These are phyloP conservation scores for Chloromyia formosa DNA, from an alignment of 2,888 invertebrate species.

Conservation along the genomic window DNA sequence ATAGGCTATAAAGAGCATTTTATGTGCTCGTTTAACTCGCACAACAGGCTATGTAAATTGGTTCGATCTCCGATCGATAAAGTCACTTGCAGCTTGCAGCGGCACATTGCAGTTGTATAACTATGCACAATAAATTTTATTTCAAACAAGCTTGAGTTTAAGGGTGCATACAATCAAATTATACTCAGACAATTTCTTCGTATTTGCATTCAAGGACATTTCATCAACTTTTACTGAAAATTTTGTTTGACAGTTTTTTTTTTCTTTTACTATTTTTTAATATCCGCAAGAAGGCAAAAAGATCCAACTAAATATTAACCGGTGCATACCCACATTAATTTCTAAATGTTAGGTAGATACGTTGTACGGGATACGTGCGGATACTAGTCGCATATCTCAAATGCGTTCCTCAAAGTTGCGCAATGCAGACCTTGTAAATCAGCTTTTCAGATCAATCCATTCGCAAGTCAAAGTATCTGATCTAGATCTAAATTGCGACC, in stretches of 20 bases:
- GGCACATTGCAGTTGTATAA: not conserved
- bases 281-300: too few species aligned
- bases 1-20: constrained; percentile 38
- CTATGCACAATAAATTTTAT: not conserved
- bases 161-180: not conserved
- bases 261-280: too few species aligned
- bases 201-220: too few species aligned
- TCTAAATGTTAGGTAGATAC: too few species aligned
- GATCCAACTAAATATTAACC: too few species aligned
- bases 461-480: constrained; percentile 18
- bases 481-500: constrained; percentile 30
- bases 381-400: too few species aligned
- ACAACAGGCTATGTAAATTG: constrained; percentile 38
- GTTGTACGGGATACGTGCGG: too few species aligned
- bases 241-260: too few species aligned
- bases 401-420: constrained; percentile 6
- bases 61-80: constrained; percentile 34
- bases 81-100: constrained; percentile 31
- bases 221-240: too few species aligned
- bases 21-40: constrained; percentile 12
- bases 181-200: too few species aligned
- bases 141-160: not conserved
- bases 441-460: constrained; percentile 27
- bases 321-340: too few species aligned
- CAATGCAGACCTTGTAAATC: not conserved